Percentiles rank a stretch among this genome's conserved stretches.
Conservation (phyloP, 2,113 vertebrate genomes). For the Reinhardtius hippoglossoides region DNA sequence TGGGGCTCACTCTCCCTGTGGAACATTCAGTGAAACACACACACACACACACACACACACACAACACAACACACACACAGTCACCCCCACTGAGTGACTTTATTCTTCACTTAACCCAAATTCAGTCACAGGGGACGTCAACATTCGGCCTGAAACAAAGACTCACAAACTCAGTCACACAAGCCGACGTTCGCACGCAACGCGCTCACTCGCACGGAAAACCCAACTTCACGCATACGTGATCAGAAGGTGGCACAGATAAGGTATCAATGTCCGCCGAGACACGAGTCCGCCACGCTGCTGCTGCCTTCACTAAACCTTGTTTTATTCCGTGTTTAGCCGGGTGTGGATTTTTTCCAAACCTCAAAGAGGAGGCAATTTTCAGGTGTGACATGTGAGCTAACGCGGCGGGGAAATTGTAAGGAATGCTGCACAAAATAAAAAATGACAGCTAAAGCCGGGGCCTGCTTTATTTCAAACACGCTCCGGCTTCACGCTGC, state of each 20-base stretch:
- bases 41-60: background rate
- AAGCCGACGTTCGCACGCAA: background rate
- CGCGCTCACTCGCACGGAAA: background rate
- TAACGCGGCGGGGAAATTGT: constrained; percentile 4
- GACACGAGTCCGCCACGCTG: background rate
- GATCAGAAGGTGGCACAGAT: constrained; percentile 34
- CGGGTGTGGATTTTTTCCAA: constrained; percentile 35
- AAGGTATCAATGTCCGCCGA: constrained; percentile 24
- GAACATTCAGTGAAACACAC: constrained; percentile 55
- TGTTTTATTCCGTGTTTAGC: constrained; percentile 47
- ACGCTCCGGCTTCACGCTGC: constrained; percentile 10
- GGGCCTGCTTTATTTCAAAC: constrained; percentile 26
- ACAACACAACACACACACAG: background rate
- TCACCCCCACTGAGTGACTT: constrained; percentile 40
- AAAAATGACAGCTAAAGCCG: constrained; percentile 19
- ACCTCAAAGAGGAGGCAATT: constrained; percentile 45
- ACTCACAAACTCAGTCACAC: constrained; percentile 15
- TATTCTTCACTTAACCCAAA: constrained; percentile 69
- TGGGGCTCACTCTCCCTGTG: constrained; percentile 50
- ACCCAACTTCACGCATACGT: constrained; percentile 19
- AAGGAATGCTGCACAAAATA: constrained; percentile 28
- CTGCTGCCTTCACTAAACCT: constrained; percentile 49
- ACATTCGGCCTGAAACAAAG: constrained; percentile 42
- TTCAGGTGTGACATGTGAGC: constrained; percentile 23
- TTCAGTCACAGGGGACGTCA: constrained; percentile 43